Evolutionary conservation across 2,797 vertebrate genomes (phyloP), one percentile per base, ranked within the genome.

Genomic region (Bradypus variegatus): DNA sequence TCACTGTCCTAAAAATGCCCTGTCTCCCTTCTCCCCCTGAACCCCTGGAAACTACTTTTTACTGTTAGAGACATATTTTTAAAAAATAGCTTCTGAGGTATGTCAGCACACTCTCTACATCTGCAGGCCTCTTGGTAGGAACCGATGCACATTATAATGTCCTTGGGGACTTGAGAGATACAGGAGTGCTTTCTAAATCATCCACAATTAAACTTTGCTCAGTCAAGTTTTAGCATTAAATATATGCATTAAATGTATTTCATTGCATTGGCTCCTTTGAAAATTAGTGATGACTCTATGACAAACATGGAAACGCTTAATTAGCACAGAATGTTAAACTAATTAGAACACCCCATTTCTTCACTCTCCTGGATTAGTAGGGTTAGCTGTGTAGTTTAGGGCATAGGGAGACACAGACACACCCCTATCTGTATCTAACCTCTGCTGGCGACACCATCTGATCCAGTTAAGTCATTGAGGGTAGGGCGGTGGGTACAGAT

Each of bases 111-210:
- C 7, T 48, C 15, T 50, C n/a, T 70, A 2, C 5, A 9, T 11
- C 6, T 6, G 27, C 23, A 67, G 41, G 62, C 55, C 11, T 67
- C 62, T 38, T 0, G 0, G 64, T 18, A 45, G n/a, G 31, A 29
- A 7, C 3, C 1, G 31, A 50, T 31, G 55, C 2, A 10, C 38
- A 19, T 4, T 10, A 9, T 5, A 31, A 7, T 25, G 55, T 64
- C n/a, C 4, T 1, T 2, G 14, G 80, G 84, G 38, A 29, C 60
- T 10, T 13, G 18, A 29, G 67, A 86, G 55, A 10, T 31, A 58
- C 36, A 55, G 33, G 3, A 14, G 33, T 29, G 1, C 38, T n/a
- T 81, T 72, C 65, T 81, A 79, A 67, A 45, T 72, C 58, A 79
- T 11, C 65, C 16, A 13, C 19, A 11, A 0, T 85, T 69, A 16